phyloP scores from a whole-genome alignment of 2,797 vertebrate genomes.

The Prionace glauca region DNA sequence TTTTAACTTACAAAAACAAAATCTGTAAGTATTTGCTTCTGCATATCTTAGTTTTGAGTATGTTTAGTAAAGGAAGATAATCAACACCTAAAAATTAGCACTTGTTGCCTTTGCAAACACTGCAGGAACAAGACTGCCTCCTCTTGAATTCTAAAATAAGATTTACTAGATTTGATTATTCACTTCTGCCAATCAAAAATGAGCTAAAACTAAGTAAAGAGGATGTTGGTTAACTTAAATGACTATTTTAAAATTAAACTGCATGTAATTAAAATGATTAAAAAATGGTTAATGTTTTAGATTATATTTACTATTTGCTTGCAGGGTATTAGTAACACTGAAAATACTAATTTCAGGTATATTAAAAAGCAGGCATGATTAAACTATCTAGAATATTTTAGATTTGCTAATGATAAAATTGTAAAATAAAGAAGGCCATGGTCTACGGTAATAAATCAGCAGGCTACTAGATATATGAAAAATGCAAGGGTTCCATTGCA shows the following conservation, averaged over 20 bases:
- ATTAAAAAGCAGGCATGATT: constrained; percentile 10
- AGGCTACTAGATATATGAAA: background rate
- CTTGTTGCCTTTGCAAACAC: background rate
- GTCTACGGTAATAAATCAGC: constrained; percentile 10
- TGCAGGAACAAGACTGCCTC: background rate
- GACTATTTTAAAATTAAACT: constrained; percentile 10
- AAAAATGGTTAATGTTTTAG: constrained; percentile 29
- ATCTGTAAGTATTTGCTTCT: background rate
- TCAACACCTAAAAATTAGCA: background rate
- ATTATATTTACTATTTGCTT: constrained; percentile 30
- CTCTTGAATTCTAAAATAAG: background rate
- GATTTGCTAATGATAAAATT: background rate
- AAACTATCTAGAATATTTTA: constrained; percentile 19
- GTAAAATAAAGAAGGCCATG: background rate
- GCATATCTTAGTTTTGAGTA: background rate
- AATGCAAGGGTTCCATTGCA: constrained; percentile 13
- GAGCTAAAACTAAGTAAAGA: background rate
- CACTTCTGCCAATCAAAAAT: background rate
- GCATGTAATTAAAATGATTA: background rate
- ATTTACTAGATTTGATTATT: background rate
- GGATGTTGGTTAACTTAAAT: background rate
- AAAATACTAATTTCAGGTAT: constrained; percentile 15
- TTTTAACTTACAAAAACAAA: background rate
- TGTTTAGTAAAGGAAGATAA: constrained; percentile 16
- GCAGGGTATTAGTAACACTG: constrained; percentile 11